phyloP scores from a whole-genome alignment of 2,888 invertebrate genomes.

The Eurytoma californica region DNA sequence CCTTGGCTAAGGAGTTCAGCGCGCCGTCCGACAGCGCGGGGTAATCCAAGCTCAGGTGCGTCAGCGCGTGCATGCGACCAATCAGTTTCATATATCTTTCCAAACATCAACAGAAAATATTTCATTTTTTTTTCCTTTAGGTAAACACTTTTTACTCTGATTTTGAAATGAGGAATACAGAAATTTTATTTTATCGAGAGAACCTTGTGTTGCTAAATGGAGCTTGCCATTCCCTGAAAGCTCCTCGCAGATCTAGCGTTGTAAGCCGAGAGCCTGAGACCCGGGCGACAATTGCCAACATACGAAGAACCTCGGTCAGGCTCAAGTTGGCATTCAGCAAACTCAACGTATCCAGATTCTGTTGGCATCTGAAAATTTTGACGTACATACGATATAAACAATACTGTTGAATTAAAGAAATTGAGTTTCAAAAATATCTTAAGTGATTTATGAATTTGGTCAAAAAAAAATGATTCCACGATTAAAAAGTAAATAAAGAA shows the following conservation, averaged over 20 bases:
- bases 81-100: conserved; percentile 70
- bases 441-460: too few relatives aligned
- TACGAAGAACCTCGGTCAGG: conserved; percentile 73
- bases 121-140: not conserved
- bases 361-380: conserved; percentile 72
- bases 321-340: conserved; percentile 75
- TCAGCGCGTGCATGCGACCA: conserved; percentile 72
- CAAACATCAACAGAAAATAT: not conserved
- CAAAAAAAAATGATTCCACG: too few relatives aligned
- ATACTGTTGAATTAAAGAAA: too few relatives aligned
- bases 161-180: not conserved
- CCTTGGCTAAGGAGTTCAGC: conserved; percentile 73
- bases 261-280: conserved; percentile 70
- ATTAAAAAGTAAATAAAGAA: too few relatives aligned
- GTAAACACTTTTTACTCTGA: not conserved
- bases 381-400: too few relatives aligned
- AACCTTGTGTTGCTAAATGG: conserved; percentile 70
- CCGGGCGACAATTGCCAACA: conserved; percentile 72
- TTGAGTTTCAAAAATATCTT: too few relatives aligned
- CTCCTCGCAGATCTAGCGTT: conserved; percentile 74
- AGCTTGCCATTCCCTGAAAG: conserved; percentile 74
- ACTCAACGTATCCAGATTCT: conserved; percentile 71
- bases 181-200: not conserved
- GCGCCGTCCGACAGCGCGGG: conserved; percentile 74
- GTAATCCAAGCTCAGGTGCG: conserved; percentile 75